Evolutionary conservation across 2,113 vertebrate species (phyloP).

Genomic region (Peromyscus californicus): DNA sequence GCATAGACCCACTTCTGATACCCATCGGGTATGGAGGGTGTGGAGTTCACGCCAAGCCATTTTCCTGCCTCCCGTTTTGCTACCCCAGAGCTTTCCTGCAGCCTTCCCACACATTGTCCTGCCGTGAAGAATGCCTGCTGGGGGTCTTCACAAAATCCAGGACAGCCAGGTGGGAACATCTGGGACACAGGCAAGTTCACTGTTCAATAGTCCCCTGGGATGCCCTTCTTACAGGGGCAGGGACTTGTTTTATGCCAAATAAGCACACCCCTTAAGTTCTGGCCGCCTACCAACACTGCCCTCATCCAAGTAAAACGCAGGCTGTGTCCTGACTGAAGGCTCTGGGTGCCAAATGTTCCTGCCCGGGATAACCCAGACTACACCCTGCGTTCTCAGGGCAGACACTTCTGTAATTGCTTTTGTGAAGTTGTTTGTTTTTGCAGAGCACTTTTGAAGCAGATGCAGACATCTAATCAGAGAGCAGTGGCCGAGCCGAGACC

Average conservation of each 20-base stretch:
- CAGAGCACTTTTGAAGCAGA: background rate
- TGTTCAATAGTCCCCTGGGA: background rate
- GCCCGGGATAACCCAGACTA: background rate
- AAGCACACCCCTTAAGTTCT: background rate
- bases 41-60: background rate
- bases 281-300: background rate
- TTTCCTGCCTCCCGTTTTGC: background rate
- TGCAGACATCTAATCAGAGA: background rate
- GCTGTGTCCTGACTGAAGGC: background rate
- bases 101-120: background rate
- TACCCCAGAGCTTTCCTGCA: background rate
- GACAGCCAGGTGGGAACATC: background rate
- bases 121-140: background rate
- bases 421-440: background rate
- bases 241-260: background rate
- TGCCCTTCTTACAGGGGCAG: background rate
- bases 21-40: background rate
- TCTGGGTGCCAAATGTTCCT: background rate
- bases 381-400: background rate
- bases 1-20: background rate
- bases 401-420: background rate
- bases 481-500: accelerated
- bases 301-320: background rate
- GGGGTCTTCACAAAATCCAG: background rate
- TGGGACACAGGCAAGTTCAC: background rate